These are phyloP conservation scores for Nannoperca obscura DNA, from an alignment of 2,797 vertebrate species.

Conservation along the genomic window DNA sequence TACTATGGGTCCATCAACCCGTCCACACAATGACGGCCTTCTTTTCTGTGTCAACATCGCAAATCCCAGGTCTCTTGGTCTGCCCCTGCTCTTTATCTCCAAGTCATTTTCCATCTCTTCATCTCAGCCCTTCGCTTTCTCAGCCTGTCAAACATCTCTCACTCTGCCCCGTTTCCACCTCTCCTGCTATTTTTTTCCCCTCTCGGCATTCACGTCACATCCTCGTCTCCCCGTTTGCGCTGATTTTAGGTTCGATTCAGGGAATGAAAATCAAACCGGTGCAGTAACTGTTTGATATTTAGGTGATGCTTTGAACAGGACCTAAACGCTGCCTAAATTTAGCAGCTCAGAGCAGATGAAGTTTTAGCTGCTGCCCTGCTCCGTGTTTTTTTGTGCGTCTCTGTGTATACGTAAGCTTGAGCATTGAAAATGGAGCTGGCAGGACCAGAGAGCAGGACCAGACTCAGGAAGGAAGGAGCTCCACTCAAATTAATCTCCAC, in stretches of 20 bases:
- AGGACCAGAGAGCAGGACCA: conserved; percentile 60
- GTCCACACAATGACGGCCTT: conserved; percentile 24
- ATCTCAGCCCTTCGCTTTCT: conserved; percentile 33
- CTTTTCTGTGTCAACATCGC: conserved; percentile 32
- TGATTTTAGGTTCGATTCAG: conserved; percentile 34
- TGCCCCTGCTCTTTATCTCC: conserved; percentile 34
- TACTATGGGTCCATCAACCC: conserved; percentile 42
- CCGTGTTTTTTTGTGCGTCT: conserved; percentile 12
- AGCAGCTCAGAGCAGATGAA: conserved; percentile 8
- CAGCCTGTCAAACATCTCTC: conserved; percentile 42
- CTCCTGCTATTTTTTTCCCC: not conserved
- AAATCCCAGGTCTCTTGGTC: conserved; percentile 27
- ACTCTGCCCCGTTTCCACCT: not conserved
- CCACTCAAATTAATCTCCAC: conserved; percentile 79
- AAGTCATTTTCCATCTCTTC: conserved; percentile 33
- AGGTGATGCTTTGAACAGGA: conserved; percentile 11
- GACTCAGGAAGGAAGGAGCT: conserved; percentile 80
- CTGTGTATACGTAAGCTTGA: conserved; percentile 39
- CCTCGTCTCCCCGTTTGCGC: conserved; percentile 29
- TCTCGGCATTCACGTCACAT: conserved; percentile 33
- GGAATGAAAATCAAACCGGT: conserved; percentile 5
- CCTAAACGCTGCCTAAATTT: conserved; percentile 4
- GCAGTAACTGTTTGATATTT: conserved; percentile 42
- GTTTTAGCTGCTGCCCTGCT: conserved; percentile 28
- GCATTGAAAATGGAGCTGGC: conserved; percentile 69